These are phyloP conservation scores for Amorpha juglandis DNA, from an alignment of 2,888 invertebrate genomes.

Conservation along the genomic window DNA sequence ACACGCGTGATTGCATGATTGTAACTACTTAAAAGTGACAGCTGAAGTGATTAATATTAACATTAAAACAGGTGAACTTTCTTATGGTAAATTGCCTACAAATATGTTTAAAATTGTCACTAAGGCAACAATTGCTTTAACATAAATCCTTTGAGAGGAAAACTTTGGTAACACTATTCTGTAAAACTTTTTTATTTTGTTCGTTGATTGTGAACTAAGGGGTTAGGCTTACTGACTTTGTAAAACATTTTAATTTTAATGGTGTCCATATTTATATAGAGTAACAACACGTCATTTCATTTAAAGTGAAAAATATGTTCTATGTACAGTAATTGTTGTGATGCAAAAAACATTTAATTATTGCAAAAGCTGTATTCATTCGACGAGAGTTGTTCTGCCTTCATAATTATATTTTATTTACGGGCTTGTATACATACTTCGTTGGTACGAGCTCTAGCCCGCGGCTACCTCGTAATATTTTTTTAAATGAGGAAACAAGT, in stretches of 20 bases:
- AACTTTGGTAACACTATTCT: slow-evolving; percentile 25
- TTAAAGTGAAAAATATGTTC: background rate
- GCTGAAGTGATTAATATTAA: slow-evolving; percentile 73
- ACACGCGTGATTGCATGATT: slow-evolving; percentile 70
- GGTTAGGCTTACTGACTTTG: background rate
- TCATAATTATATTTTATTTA: slow-evolving; percentile 23
- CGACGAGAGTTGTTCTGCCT: slow-evolving; percentile 1
- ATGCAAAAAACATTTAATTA: background rate
- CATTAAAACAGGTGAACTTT: slow-evolving; percentile 72
- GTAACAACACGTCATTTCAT: background rate
- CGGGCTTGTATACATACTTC: slow-evolving; percentile 21
- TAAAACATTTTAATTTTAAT: slow-evolving; percentile 1
- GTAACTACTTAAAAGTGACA: slow-evolving; percentile 68
- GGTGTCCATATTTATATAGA: background rate
- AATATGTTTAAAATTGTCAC: slow-evolving; percentile 6
- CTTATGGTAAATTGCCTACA: slow-evolving; percentile 45
- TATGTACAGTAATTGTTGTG: background rate
- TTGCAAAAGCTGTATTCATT: background rate
- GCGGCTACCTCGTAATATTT: slow-evolving; percentile 24
- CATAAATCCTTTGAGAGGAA: slow-evolving; percentile 7
- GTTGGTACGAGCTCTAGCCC: slow-evolving; percentile 8
- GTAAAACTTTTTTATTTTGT: slow-evolving; percentile 13
- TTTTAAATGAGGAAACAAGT: slow-evolving; percentile 25
- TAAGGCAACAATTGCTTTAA: slow-evolving; percentile 11
- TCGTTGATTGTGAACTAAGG: background rate